Evolutionary conservation across 30 jellyfish, hydroid and myxozoan genomes (phyloP).

Genomic region (Euphysa ruthae): DNA sequence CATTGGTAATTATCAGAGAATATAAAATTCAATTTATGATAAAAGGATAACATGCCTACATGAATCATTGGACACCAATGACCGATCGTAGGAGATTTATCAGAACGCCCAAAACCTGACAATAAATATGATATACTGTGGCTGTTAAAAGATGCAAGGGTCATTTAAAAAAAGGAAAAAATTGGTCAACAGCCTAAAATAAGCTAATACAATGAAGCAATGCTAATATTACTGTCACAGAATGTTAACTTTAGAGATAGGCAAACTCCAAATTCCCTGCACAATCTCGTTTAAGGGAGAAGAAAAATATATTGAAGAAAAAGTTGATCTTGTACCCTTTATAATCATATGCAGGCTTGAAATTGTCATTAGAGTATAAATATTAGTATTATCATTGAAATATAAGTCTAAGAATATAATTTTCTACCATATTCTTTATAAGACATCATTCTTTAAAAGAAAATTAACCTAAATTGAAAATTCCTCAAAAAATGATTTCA

Average conservation of each 20-base stretch:
- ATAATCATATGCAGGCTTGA: too few species aligned
- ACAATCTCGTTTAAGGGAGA: background rate
- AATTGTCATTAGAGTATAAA: too few species aligned
- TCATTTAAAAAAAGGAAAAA: background rate
- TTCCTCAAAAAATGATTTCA: too few species aligned
- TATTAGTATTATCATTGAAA: too few species aligned
- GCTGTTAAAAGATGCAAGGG: constrained; percentile 10
- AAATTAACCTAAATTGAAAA: too few species aligned
- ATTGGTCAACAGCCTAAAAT: constrained; percentile 9
- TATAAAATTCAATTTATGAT: background rate
- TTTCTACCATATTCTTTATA: too few species aligned
- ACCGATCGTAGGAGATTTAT: background rate
- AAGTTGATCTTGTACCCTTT: background rate
- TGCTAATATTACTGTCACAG: constrained; percentile 19
- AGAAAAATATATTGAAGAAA: constrained; percentile 9
- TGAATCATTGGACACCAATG: constrained; percentile 17
- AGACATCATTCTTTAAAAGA: too few species aligned
- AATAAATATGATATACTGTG: constrained; percentile 6
- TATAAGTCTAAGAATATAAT: too few species aligned
- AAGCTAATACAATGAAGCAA: background rate
- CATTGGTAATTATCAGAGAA: too few species aligned
- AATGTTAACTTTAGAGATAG: constrained; percentile 1
- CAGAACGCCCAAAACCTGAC: background rate
- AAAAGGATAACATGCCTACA: constrained; percentile 5
- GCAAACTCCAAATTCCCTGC: constrained; percentile 1